Percentiles rank a stretch among this genome's conserved stretches.
phyloP scores from a whole-genome alignment of 2,888 invertebrate genomes.

The Microplitis manilae region DNA sequence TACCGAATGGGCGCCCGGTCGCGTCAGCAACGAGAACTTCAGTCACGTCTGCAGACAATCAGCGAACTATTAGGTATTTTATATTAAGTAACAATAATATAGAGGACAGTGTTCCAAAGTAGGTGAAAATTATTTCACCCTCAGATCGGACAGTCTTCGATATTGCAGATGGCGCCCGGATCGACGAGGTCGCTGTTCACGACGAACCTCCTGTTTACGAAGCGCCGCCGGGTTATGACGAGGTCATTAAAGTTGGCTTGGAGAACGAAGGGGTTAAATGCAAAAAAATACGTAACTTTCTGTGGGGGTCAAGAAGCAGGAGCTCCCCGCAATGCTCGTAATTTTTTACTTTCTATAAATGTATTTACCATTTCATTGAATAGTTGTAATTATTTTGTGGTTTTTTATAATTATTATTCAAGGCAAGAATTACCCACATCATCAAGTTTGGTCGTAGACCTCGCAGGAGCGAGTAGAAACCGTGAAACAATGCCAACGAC shows the following conservation, averaged over 20 bases:
- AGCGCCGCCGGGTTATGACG: conserved; percentile 81
- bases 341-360: conserved; percentile 45
- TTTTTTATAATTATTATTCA: conserved; percentile 18
- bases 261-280: conserved; percentile 69
- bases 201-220: conserved; percentile 82
- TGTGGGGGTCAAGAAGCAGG: conserved; percentile 51
- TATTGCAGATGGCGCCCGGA: conserved; percentile 72
- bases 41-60: conserved; percentile 79
- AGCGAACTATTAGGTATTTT: conserved; percentile 78
- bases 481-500: conserved; percentile 47
- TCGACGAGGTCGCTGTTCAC: conserved; percentile 72
- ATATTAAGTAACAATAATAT: background rate
- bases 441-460: conserved; percentile 45
- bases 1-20: conserved; percentile 78
- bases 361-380: background rate
- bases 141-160: conserved; percentile 61
- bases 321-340: conserved; percentile 62
- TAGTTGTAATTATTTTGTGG: background rate
- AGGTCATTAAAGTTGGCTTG: conserved; percentile 76
- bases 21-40: conserved; percentile 77
- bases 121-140: conserved; percentile 45
- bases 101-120: background rate
- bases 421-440: conserved; percentile 52
- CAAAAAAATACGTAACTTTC: conserved; percentile 54
- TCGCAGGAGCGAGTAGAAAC: conserved; percentile 50